Base-by-base conservation (phyloP, 2,113 vertebrate genomes). In the Melanostigma gelatinosum region DNA sequence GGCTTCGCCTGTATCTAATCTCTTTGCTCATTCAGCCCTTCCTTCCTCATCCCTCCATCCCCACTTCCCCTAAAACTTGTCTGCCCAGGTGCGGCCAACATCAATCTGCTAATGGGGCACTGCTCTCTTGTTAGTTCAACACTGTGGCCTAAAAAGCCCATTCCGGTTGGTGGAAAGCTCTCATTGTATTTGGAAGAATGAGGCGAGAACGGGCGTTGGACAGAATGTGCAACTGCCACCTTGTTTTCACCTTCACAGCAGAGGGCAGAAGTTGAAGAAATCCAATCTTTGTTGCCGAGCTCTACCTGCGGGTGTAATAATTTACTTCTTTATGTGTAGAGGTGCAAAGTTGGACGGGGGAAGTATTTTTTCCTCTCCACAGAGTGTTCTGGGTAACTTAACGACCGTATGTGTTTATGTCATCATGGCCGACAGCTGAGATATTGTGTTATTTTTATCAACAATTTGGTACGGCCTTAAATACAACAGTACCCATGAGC, bases 1-100 rank as follows among this genome's bases (percentile, higher is more conserved):
- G 74, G 75, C 76, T 79, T 83, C 72, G 1, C 72, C 89, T 86
- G 77, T 79, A 83, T 89, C 80, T 85, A 22, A 89, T 88, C 85
- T 72, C 77, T 78, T 64, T 50, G 42, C 79, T 69, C 66, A 64
- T 77, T 80, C 84, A 67, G 64, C 82, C 57, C 44, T 44, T 71
- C 66, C 46, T 52, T 77, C 74, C 48, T 54, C 83, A 55, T 71
- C 81, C 72, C 69, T 73, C 77, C 77, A 79, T 81, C 84, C 84
- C 52, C 11, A 36, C 75, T 71, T 72, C 65, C 55, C 42, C 72
- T 11, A 22, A 54, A 87, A 65, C 66, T 24, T 85, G 83, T 85
- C 75, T 71, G 84, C 55, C 16, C 50, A 82, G 87, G 84, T 84
- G 75, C 67, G 61, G 50, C 80, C 8, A 18, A 20, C 72, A 87